These are phyloP conservation scores for Goniozus legneri DNA, from an alignment of 1,140 invertebrate genomes.

Conservation along the genomic window DNA sequence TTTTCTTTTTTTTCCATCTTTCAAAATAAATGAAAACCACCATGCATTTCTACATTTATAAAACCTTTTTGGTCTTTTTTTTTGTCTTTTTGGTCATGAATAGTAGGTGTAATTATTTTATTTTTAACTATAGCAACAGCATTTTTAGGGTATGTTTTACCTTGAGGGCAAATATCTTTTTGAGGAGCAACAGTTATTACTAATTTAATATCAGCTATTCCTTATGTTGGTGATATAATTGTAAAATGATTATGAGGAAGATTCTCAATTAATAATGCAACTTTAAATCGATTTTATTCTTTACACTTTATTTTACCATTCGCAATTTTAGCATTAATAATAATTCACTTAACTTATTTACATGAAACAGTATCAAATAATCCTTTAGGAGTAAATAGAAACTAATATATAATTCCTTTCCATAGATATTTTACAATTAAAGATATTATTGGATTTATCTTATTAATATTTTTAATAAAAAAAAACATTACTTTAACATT, in stretches of 20 bases:
- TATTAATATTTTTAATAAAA: too few relatives aligned
- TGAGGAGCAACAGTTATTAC: constrained; percentile 67
- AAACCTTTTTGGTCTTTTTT: too few relatives aligned
- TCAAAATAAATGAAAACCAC: too few relatives aligned
- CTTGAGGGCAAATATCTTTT: constrained; percentile 66
- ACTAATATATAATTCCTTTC: constrained; percentile 59
- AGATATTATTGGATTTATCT: too few relatives aligned
- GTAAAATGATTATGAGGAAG: constrained; percentile 63
- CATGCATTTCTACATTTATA: too few relatives aligned
- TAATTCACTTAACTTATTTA: constrained; percentile 59
- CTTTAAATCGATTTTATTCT: constrained; percentile 63
- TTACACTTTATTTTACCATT: constrained; percentile 65
- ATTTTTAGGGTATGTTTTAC: constrained; percentile 64
- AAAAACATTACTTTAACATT: too few relatives aligned
- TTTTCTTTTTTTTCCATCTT: too few relatives aligned
- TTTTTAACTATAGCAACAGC: constrained; percentile 60
- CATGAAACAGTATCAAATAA: constrained; percentile 61
- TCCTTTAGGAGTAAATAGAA: constrained; percentile 54
- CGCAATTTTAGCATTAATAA: constrained; percentile 55
- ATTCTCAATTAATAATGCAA: constrained; percentile 62
- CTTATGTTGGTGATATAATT: constrained; percentile 57
- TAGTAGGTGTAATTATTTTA: constrained; percentile 57
- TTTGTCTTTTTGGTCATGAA: too few relatives aligned
- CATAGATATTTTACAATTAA: constrained; percentile 24
- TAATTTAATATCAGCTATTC: constrained; percentile 61